These are phyloP conservation scores for Myrmecobius fasciatus DNA, from an alignment of 2,113 vertebrate genomes.

Conservation along the genomic window DNA sequence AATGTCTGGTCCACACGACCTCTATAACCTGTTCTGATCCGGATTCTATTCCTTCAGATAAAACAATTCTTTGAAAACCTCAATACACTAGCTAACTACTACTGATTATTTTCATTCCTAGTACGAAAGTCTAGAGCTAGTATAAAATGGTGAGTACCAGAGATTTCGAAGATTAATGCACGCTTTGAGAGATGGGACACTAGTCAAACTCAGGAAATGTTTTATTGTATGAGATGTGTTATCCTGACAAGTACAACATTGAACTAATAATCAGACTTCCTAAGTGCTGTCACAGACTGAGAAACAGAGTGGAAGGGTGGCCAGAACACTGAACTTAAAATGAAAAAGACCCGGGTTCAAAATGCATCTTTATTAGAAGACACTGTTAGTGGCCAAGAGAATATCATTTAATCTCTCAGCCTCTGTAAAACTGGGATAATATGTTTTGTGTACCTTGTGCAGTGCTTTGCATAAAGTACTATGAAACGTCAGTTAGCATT, in stretches of 20 bases:
- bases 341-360: background rate
- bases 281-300: background rate
- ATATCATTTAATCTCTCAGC: background rate
- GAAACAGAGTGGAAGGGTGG: background rate
- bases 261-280: background rate
- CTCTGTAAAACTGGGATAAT: background rate
- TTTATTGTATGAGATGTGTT: background rate
- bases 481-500: background rate
- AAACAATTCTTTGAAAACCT: background rate
- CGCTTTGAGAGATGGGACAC: background rate
- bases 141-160: background rate
- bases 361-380: background rate
- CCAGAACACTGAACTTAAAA: background rate
- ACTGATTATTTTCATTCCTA: background rate
- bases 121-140: background rate
- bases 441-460: background rate
- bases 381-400: background rate
- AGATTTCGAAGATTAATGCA: background rate
- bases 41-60: background rate
- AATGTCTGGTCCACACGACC: background rate
- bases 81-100: background rate
- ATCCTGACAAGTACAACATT: background rate
- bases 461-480: background rate
- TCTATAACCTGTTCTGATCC: background rate
- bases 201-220: background rate